These are phyloP conservation scores for Rhadinocentrus ornatus DNA, from an alignment of 2,797 vertebrate species.

Conservation along the genomic window DNA sequence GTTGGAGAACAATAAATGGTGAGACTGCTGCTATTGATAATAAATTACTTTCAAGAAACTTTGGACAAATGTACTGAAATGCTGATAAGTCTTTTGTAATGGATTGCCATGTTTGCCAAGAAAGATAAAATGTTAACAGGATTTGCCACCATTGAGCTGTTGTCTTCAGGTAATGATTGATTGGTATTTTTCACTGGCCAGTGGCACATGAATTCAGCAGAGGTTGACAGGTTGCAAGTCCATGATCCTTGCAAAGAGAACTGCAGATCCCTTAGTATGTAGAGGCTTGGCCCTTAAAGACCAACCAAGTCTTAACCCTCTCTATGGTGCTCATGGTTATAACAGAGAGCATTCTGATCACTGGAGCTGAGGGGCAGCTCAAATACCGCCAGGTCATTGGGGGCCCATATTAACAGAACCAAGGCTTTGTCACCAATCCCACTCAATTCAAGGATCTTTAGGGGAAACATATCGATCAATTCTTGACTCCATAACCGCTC, in stretches of 20 bases:
- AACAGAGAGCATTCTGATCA: constrained; percentile 72
- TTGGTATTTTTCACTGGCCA: constrained; percentile 60
- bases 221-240: constrained; percentile 66
- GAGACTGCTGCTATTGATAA: background rate
- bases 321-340: constrained; percentile 58
- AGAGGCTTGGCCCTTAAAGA: constrained; percentile 72
- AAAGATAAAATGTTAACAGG: constrained; percentile 58
- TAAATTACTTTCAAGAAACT: constrained; percentile 4
- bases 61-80: constrained; percentile 22
- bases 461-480: constrained; percentile 78
- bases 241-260: constrained; percentile 70
- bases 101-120: constrained; percentile 17
- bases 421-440: constrained; percentile 80
- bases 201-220: constrained; percentile 66
- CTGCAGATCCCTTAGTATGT: constrained; percentile 70
- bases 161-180: constrained; percentile 66
- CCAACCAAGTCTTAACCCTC: constrained; percentile 74
- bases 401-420: constrained; percentile 78
- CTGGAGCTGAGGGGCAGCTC: constrained; percentile 72
- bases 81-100: constrained; percentile 14
- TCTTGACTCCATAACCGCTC: constrained; percentile 69
- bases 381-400: constrained; percentile 77
- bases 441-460: constrained; percentile 76
- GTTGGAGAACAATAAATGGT: background rate
- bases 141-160: constrained; percentile 54